A percentile compares a stretch with the other conserved stretches of the same genome.
Evolutionary conservation across 2,113 vertebrate genomes (phyloP).

Genomic region (Phaetusa simplex): DNA sequence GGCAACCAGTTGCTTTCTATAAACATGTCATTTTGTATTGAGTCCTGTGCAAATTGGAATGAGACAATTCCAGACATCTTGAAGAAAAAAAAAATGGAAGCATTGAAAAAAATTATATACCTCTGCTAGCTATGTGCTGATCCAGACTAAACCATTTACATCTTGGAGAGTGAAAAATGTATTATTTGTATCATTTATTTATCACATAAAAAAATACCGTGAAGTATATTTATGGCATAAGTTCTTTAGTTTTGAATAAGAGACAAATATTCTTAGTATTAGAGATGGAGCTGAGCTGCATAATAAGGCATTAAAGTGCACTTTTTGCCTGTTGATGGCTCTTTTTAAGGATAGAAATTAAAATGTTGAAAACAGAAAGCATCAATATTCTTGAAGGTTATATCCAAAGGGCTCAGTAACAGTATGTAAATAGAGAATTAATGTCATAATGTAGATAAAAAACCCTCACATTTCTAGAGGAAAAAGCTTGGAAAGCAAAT

Average conservation of each 20-base stretch:
- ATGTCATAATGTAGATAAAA: neutral
- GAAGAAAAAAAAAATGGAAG: neutral
- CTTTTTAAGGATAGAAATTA: slow-evolving; percentile 24
- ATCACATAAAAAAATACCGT: neutral
- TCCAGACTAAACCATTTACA: neutral
- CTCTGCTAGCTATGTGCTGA: neutral
- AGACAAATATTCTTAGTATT: neutral
- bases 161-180: neutral
- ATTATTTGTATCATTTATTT: neutral
- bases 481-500: neutral
- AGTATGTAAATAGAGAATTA: slow-evolving; percentile 14
- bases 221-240: neutral
- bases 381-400: slow-evolving; percentile 37
- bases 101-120: neutral
- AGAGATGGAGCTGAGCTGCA: neutral
- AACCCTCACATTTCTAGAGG: neutral
- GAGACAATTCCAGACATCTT: neutral
- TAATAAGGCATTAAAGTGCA: slow-evolving; percentile 3
- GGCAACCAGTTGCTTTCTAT: neutral
- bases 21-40: neutral
- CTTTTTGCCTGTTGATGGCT: slow-evolving; percentile 10
- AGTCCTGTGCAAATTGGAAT: neutral
- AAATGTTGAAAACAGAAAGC: slow-evolving; percentile 5
- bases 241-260: neutral
- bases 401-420: slow-evolving; percentile 10